Base-by-base conservation (phyloP, 2,888 invertebrate genomes). In the Rhingia campestris region DNA sequence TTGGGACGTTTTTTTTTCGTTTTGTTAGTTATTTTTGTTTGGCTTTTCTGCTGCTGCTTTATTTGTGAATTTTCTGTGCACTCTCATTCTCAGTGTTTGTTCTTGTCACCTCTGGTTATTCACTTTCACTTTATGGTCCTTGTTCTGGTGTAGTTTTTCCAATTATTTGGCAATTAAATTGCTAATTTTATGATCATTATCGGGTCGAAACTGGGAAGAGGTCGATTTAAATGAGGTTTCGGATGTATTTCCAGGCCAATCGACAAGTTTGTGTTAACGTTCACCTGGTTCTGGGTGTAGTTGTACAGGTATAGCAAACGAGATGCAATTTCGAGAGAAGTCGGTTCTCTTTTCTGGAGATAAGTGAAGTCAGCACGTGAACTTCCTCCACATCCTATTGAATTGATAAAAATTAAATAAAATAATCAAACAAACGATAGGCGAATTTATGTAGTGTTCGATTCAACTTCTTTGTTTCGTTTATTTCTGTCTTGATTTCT, bases 21-120 rank as follows among this genome's bases (percentile, higher is more conserved):
- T 39, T 63, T 79, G 39, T 45, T 53, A 69, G 80, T 59, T 69
- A 81, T 58, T 81, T 75, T 64, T 61, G 53, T 61, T 54, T 77
- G 64, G 66, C 59, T 77, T 82, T 82, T 82, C 41, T 72, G 81
- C 64, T 76, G 76, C 59, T 81, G 64, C 58, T 76, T 81, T 81
- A 81, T 72, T 82, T 67, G 54, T 66, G 54, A 56, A 63, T 33
- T 73, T 64, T 51, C 75, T 82, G 74, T 75, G 66, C 61, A 77
- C 70, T 63, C 69, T 73, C 77, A 66, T 77, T 69, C 49, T 66
- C 49, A 37, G 39, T 12, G 66, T 61, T 76, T 72, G 75, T 75
- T 73, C 70, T 84, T 70, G 76, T 69, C 72, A 75, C 74, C 59
- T 64, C 54, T 56, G 39, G 45, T 10, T 63, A 70, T 75, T 58